These are phyloP conservation scores for Pocillopora grandis DNA, from an alignment of 92 coral and sea anemone genomes.

Conservation along the genomic window DNA sequence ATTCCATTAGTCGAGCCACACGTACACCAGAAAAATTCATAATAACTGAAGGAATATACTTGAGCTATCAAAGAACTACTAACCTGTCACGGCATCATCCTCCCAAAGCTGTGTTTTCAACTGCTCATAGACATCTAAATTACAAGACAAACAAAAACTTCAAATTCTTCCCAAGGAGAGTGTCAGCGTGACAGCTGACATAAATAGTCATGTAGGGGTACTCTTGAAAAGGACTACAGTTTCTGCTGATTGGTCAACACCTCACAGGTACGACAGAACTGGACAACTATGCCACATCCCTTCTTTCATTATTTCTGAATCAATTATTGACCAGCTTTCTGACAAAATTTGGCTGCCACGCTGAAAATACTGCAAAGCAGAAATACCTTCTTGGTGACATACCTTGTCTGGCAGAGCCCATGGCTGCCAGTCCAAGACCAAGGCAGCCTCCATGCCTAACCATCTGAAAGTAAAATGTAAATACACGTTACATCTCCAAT, in stretches of 20 bases:
- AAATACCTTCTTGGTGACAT: not conserved
- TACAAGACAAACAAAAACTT: not conserved
- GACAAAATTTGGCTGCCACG: too few relatives aligned
- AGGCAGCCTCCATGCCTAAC: slow-evolving; percentile 99
- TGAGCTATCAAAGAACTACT: not conserved
- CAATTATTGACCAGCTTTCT: too few relatives aligned
- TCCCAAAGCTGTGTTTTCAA: slow-evolving; percentile 83
- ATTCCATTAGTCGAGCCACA: too few relatives aligned
- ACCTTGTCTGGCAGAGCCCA: slow-evolving; percentile 99
- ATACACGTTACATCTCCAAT: not conserved
- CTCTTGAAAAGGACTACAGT: not conserved
- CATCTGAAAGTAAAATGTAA: slow-evolving; percentile 59
- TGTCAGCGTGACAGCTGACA: not conserved
- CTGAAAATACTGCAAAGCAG: too few relatives aligned
- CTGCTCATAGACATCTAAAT: slow-evolving; percentile 92
- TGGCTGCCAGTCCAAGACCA: slow-evolving; percentile 95
- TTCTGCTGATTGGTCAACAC: too few relatives aligned
- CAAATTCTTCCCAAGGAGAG: not conserved
- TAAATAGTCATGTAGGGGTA: not conserved
- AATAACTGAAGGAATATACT: too few relatives aligned
- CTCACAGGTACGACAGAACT: too few relatives aligned
- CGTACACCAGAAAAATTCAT: too few relatives aligned
- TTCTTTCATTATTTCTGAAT: too few relatives aligned
- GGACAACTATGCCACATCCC: too few relatives aligned
- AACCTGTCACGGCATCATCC: slow-evolving; percentile 98